Evolutionary conservation across 2,888 invertebrate genomes (phyloP), one percentile per base, ranked within the genome.

Genomic region (Sialis lutaria): DNA sequence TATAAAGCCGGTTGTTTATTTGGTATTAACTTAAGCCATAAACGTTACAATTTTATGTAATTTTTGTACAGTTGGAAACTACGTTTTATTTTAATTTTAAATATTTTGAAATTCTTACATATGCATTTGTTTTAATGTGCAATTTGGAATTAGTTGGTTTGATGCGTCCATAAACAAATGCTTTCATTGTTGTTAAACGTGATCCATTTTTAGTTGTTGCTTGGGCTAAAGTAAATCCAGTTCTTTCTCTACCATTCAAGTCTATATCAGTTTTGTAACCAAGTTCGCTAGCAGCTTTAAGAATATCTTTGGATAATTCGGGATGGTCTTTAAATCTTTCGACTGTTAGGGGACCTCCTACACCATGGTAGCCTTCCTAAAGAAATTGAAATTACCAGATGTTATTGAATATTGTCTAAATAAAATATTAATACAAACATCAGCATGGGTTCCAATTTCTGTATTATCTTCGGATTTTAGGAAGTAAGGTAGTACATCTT

Each of bases 181-280:
- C 47, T 42, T 40, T 33, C 5, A 42, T 6, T 8, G 35, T 30
- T 34, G 47, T 31, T n/a, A 47, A 33, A 13, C 47, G 33, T 6
- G 32, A 35, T 10, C 47, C 47, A 22, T 47, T 30, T 22, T 35
- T 33, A 9, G 34, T 33, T 33, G 51, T 55, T 7, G 53, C 52
- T 49, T 55, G 55, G 2, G 55, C 53, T 40, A 55, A 40, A 13
- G 54, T 48, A 47, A 53, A 53, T 3, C 54, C 54, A 7, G 48
- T 45, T 44, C 44, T 45, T 34, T 32, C n/a, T 31, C 50, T 46
- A 31, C 53, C 54, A 49, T 54, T 54, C 40, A 54, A 49, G 44
- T 54, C 54, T 13, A 45, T 43, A 46, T 49, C 44, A 40, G 47
- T 40, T 12, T 56, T 54, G 32, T 52, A 53, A 8, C 54, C 53